Evolutionary conservation across 2,797 vertebrate species (phyloP), one percentile per base, ranked within the genome.

Genomic region (Sebastes dallii): DNA sequence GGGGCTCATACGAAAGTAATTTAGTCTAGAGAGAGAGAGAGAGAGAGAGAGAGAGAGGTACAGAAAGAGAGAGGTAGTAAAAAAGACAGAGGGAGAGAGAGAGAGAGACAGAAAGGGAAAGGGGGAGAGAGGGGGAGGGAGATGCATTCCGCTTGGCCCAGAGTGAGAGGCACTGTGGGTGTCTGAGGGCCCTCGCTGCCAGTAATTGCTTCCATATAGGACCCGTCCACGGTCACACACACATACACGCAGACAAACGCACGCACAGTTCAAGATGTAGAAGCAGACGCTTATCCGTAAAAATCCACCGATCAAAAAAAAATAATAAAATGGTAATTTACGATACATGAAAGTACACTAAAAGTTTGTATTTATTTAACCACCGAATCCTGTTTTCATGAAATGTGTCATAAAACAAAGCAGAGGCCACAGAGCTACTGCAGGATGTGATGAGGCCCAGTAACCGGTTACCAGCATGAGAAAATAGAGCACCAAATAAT

Each of bases 191-290:
- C 91, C 90, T 93, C 74, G 81, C 90, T 96, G 96, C 96, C 96
- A 97, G 95, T 99, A 98, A 98, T 97, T 98, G 96, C 96, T 98
- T 98, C 97, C 97, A 98, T 98, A 97, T 95, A 96, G 95, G 94
- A 95, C 87, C 86, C 65, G 75, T 93, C 81, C 88, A 88, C 42
- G 77, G 86, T 90, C 91, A 77, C 84, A 55, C 68, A 74, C 55
- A 58, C 61, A 68, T 56, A 39, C 58, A 80, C 36, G 60, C 54
- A 74, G 8, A 32, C 14, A 22, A 52, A 65, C 11, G 14, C 67
- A 55, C 36, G 34, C 52, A 42, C 18, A 69, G 75, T 80, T 80
- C 58, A 52, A 73, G 66, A 75, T 83, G 75, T 83, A 77, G 87
- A 89, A 83, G 69, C 78, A 88, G 65, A 81, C 65, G 52, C 56